These are phyloP conservation scores for Cephus pygmeus DNA, from an alignment of 2,888 invertebrate species.

Conservation along the genomic window DNA sequence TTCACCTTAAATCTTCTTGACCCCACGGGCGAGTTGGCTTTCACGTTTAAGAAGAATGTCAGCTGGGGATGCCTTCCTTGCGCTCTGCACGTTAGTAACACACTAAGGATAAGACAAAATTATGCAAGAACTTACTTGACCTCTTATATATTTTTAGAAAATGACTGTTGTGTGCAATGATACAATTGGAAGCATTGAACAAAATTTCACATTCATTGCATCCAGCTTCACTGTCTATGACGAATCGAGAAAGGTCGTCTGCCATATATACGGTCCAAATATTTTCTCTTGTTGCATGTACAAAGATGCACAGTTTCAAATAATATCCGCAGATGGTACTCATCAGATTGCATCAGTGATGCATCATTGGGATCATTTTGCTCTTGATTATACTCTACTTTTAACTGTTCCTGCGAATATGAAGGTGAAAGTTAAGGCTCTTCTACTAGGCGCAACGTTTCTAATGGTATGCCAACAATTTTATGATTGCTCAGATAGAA, in stretches of 20 bases:
- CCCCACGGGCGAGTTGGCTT: slow-evolving; percentile 84
- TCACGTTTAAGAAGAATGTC: slow-evolving; percentile 70
- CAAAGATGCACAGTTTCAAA: slow-evolving; percentile 74
- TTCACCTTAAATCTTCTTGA: slow-evolving; percentile 86
- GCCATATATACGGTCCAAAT: slow-evolving; percentile 80
- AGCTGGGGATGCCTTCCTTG: slow-evolving; percentile 47
- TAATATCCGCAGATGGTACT: slow-evolving; percentile 68
- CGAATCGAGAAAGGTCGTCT: slow-evolving; percentile 72
- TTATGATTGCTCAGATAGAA: neutral
- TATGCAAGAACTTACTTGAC: slow-evolving; percentile 2
- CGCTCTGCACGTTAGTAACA: slow-evolving; percentile 45
- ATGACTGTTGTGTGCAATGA: slow-evolving; percentile 62
- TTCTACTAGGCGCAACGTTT: slow-evolving; percentile 84
- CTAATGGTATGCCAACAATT: slow-evolving; percentile 74
- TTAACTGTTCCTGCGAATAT: slow-evolving; percentile 79
- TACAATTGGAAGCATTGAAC: slow-evolving; percentile 76
- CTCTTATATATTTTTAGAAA: slow-evolving; percentile 34
- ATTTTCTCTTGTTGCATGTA: slow-evolving; percentile 72
- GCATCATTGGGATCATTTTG: slow-evolving; percentile 78
- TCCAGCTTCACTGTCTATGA: slow-evolving; percentile 79
- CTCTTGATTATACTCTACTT: slow-evolving; percentile 79
- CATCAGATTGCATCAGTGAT: slow-evolving; percentile 76
- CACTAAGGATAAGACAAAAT: neutral
- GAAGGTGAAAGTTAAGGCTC: slow-evolving; percentile 81
- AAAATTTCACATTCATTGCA: slow-evolving; percentile 75